phyloP scores from a whole-genome alignment of 2,113 vertebrate species.

The Bujurquina vittata region DNA sequence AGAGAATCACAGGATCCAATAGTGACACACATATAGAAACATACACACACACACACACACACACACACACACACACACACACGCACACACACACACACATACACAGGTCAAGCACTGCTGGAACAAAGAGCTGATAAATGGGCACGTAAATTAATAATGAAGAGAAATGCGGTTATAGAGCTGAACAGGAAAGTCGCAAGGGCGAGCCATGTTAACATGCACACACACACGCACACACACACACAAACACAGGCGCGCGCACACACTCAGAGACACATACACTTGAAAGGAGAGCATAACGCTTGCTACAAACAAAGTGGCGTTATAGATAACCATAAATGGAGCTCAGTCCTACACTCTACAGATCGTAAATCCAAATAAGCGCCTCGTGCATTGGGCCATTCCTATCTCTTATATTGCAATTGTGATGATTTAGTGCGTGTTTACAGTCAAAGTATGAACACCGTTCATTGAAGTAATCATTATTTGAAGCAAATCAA shows the following conservation, averaged over 20 bases:
- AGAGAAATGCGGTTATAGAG: slow-evolving; percentile 24
- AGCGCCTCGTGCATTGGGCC: slow-evolving; percentile 31
- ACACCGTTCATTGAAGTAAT: slow-evolving; percentile 52
- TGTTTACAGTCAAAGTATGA: slow-evolving; percentile 53
- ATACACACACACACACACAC: neutral
- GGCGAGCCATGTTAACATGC: slow-evolving; percentile 13
- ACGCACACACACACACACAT: neutral
- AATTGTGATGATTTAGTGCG: slow-evolving; percentile 51
- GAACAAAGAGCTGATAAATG: slow-evolving; percentile 51
- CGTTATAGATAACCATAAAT: slow-evolving; percentile 49
- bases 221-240: neutral
- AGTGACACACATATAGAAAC: neutral
- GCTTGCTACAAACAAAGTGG: slow-evolving; percentile 26
- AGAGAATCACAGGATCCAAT: slow-evolving; percentile 13
- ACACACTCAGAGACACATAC: slow-evolving; percentile 1
- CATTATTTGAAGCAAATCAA: slow-evolving; percentile 41
- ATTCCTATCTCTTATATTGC: slow-evolving; percentile 33
- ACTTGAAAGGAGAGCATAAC: neutral
- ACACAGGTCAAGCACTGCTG: slow-evolving; percentile 8
- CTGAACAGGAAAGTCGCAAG: slow-evolving; percentile 10
- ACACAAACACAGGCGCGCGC: neutral
- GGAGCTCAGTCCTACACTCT: slow-evolving; percentile 1
- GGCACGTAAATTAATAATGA: slow-evolving; percentile 51
- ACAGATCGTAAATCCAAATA: slow-evolving; percentile 56
- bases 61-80: neutral